A percentile compares a stretch with the other conserved stretches of the same genome.
These are phyloP conservation scores for Myxocyprinus asiaticus DNA, from an alignment of 2,113 vertebrate species.

Conservation along the genomic window DNA sequence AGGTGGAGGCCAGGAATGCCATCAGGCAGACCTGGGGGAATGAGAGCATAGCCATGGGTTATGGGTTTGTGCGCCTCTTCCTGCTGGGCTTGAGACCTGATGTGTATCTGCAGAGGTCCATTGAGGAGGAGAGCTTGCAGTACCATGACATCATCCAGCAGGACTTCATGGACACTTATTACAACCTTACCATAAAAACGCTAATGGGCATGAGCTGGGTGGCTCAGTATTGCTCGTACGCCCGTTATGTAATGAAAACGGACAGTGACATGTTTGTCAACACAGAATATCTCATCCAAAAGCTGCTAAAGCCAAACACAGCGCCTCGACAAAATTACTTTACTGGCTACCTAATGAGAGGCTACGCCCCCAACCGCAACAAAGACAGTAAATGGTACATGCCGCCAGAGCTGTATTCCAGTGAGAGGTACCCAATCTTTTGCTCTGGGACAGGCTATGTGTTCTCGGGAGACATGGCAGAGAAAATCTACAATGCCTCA, in stretches of 20 bases:
- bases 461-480: constrained; percentile 95
- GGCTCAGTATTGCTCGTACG: constrained; percentile 85
- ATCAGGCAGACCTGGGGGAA: constrained; percentile 96
- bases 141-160: constrained; percentile 93
- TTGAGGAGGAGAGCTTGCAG: constrained; percentile 86
- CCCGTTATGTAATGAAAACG: constrained; percentile 94
- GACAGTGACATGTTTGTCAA: constrained; percentile 99
- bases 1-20: constrained; percentile 87
- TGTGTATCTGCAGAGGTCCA: constrained; percentile 78
- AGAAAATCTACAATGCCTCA: constrained; percentile 92
- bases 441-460: constrained; percentile 97
- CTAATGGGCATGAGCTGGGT: constrained; percentile 99
- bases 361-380: constrained; percentile 93
- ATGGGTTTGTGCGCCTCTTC: constrained; percentile 85
- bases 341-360: constrained; percentile 95
- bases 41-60: constrained; percentile 82
- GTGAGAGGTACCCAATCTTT: constrained; percentile 95
- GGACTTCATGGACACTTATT: constrained; percentile 93
- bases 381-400: constrained; percentile 98
- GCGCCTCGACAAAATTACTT: constrained; percentile 88
- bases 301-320: constrained; percentile 89
- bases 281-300: constrained; percentile 95
- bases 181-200: constrained; percentile 98
- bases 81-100: constrained; percentile 82
- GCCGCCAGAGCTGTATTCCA: constrained; percentile 93